Evolutionary conservation across 2,888 invertebrate genomes (phyloP), one percentile per base, ranked within the genome.

Genomic region (Pardosa pseudoannulata): DNA sequence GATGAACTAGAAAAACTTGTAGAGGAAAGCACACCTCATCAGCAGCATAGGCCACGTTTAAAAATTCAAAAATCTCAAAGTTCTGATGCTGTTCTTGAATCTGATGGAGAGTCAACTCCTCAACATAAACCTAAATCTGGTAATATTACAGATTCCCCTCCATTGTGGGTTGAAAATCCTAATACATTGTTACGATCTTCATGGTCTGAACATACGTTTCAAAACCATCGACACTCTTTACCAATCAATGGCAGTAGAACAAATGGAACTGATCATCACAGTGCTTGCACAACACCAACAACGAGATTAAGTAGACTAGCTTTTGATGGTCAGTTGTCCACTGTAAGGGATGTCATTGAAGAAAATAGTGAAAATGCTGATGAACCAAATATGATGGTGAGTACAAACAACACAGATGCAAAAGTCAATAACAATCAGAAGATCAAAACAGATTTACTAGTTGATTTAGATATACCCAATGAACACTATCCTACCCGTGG

Each of bases 41-140:
- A 81, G 16, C 81, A 81, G 64, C 88, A 88, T 27, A 79, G 87
- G 23, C 82, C 83, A 1, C 86, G 88, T 11, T 32, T 83, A 16
- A 86, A 86, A 74, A 88, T 89, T 32, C 88, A 79, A 29, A 89
- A 89, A 56, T 89, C 89, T 32, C 88, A 88, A 27, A 89, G 89
- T 39, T 89, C 89, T 0, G 89, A 89, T 28, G 89, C 89, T 27
- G 89, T 89, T 2, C 80, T 89, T 32, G 89, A 89, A 73, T 88
- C 89, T 0, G 89, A 89, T 39, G 75, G 88, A 50, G 89, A 89
- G 70, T 70, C 80, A 28, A 88, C 89, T 1, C 89, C 89, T 13
- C 88, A 88, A 50, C 88, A 88, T 65, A 64, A 87, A 23, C 65
- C 67, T 11, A 62, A 79, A 50, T 79, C 81, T n/a, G 72, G 68